These are phyloP conservation scores for Cheilosia variabilis DNA, from an alignment of 2,888 invertebrate species.

Conservation along the genomic window DNA sequence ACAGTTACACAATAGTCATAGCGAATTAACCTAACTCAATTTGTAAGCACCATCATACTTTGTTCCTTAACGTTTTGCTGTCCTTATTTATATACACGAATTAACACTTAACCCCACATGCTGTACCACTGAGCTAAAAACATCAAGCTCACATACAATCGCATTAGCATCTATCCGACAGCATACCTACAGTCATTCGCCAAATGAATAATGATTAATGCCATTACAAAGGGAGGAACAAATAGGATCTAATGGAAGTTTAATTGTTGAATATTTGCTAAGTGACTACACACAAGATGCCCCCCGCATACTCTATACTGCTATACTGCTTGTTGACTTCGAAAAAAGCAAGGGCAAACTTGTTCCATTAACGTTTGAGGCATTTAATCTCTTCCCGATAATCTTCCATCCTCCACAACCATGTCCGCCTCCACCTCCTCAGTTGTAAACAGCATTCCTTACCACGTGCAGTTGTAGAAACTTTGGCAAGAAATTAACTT, in stretches of 20 bases:
- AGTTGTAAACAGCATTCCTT: slow-evolving; percentile 13
- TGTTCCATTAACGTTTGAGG: slow-evolving; percentile 58
- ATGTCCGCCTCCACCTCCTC: slow-evolving; percentile 16
- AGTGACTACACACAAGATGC: slow-evolving; percentile 42
- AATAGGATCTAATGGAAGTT: slow-evolving; percentile 76
- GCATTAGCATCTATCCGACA: not conserved
- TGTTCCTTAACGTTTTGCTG: slow-evolving; percentile 19
- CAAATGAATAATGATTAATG: slow-evolving; percentile 66
- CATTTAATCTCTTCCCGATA: slow-evolving; percentile 65
- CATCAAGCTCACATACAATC: slow-evolving; percentile 4
- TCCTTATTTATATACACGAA: not conserved
- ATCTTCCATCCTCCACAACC: slow-evolving; percentile 38
- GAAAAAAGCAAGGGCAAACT: slow-evolving; percentile 54
- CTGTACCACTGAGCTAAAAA: slow-evolving; percentile 27
- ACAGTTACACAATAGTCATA: too few relatives aligned
- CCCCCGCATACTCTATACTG: slow-evolving; percentile 3
- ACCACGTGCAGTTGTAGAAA: slow-evolving; percentile 48
- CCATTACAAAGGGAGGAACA: slow-evolving; percentile 62
- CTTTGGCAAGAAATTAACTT: slow-evolving; percentile 56
- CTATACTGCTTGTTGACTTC: slow-evolving; percentile 24
- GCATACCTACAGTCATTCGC: slow-evolving; percentile 32
- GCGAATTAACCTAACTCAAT: not conserved
- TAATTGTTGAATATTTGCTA: slow-evolving; percentile 74
- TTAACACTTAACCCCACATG: slow-evolving; percentile 52
- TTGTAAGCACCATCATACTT: slow-evolving; percentile 9